Conservation (phyloP, 2,888 invertebrate genomes). For the Leptinotarsa haldemani region DNA sequence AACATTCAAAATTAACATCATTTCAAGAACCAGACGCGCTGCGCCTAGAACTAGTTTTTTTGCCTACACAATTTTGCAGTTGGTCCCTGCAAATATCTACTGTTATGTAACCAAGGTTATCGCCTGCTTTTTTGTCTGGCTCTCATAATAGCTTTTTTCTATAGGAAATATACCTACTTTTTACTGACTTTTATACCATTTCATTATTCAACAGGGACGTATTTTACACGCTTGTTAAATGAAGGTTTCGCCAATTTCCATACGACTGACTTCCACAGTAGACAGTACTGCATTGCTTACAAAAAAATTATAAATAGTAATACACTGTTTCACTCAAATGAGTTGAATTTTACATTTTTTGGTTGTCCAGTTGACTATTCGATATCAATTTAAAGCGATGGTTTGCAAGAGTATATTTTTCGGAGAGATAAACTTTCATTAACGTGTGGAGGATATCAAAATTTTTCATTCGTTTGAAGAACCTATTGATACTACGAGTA, state of each 20-base stretch:
- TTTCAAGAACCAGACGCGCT: slow-evolving; percentile 27
- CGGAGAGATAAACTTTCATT: no score
- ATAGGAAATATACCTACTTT: slow-evolving; percentile 18
- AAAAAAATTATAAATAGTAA: no score
- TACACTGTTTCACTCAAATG: no score
- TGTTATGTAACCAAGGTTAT: slow-evolving; percentile 42
- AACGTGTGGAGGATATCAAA: no score
- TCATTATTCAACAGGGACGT: slow-evolving; percentile 6
- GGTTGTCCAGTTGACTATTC: no score
- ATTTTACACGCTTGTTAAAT: neutral
- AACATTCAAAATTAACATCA: slow-evolving; percentile 17
- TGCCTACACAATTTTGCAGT: slow-evolving; percentile 34
- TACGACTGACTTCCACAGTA: no score
- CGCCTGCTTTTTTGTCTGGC: slow-evolving; percentile 30
- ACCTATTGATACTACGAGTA: no score
- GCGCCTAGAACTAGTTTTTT: slow-evolving; percentile 38
- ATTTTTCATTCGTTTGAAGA: no score
- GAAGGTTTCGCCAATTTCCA: neutral
- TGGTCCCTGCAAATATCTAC: slow-evolving; percentile 33
- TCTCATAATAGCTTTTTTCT: slow-evolving; percentile 19
- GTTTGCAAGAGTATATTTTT: no score
- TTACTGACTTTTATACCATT: neutral
- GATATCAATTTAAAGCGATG: no score
- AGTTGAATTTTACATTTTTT: no score
- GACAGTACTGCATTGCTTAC: no score